Evolutionary conservation across 1,140 invertebrate genomes (phyloP), one percentile per base, ranked within the genome.

Genomic region (Micrasema longulum): DNA sequence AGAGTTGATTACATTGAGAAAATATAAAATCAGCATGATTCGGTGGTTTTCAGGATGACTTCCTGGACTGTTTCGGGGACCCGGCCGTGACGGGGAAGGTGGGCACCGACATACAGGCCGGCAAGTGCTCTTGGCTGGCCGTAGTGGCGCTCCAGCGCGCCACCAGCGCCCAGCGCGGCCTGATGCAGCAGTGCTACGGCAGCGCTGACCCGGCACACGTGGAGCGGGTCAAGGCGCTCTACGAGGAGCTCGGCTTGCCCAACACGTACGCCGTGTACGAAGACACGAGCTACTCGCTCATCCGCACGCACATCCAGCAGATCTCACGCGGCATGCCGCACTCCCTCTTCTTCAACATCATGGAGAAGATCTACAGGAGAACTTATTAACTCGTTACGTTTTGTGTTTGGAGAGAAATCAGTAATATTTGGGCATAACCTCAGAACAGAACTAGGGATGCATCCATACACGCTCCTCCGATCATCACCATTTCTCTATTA

Each of bases 11-110:
- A n/a, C n/a, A n/a, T n/a, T n/a, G n/a, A n/a, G n/a, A n/a, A n/a
- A n/a, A n/a, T n/a, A n/a, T n/a, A n/a, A n/a, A n/a, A n/a, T n/a
- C n/a, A n/a, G n/a, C n/a, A n/a, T n/a, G n/a, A n/a, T n/a, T n/a
- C n/a, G n/a, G n/a, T n/a, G n/a, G n/a, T n/a, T n/a, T n/a, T 72
- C 83, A 97, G 89, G 95, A 99, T 84, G 97, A 99, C 80, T 98
- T 93, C 80, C 85, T 99, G 11, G 97, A 99, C 81, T 97, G 93
- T 79, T 99, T 93, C 81, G 97, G 96, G 1, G 90, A 97, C 82
- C 87, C 92, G 11, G 84, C 89, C 20, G 85, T 93, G 0, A 97
- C 91, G 5, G 97, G 96, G 2, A 99, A 99, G 86, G 83, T 91
- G 20, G 94, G 95, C 1, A 96, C 91, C 3, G 97, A 99, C 79